Percentiles rank a stretch among this genome's conserved stretches.
Conservation (phyloP, 1,140 invertebrate species). For the Drosophila albomicans region DNA sequence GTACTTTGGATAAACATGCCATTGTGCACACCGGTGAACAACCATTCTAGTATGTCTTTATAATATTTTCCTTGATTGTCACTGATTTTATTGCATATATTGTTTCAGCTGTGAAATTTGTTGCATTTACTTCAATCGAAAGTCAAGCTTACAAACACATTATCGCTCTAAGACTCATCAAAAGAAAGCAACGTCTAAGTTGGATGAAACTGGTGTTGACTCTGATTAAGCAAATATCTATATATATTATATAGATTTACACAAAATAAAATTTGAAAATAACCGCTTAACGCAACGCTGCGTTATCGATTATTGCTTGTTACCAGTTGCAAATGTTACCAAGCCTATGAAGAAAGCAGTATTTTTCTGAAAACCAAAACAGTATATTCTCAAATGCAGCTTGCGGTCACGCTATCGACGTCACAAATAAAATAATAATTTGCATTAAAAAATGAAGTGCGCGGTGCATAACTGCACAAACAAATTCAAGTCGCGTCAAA, state of each 20-base stretch:
- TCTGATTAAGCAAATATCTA: not conserved
- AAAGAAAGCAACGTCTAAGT: conserved; percentile 4
- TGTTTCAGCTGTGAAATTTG: conserved; percentile 51
- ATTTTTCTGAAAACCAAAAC: not conserved
- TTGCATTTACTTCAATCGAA: conserved; percentile 49
- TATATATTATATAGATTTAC: no score
- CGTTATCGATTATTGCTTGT: no score
- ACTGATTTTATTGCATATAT: no score
- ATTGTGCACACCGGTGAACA: conserved; percentile 60
- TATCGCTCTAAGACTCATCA: conserved; percentile 52
- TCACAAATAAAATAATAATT: conserved; percentile 40
- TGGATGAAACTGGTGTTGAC: not conserved
- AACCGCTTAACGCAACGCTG: no score
- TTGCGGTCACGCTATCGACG: conserved; percentile 13
- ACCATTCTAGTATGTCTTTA: conserved; percentile 41
- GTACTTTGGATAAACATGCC: conserved; percentile 33
- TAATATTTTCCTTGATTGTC: not conserved
- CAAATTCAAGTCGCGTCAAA: conserved; percentile 36
- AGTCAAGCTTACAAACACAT: conserved; percentile 46
- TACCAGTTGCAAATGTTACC: not conserved
- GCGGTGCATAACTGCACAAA: conserved; percentile 54
- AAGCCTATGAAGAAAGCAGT: not conserved
- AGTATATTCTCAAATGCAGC: not conserved
- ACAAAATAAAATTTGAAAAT: no score
- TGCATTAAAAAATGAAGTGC: conserved; percentile 58